phyloP scores from a whole-genome alignment of 2,113 vertebrate genomes.

The Dasypus novemcinctus region DNA sequence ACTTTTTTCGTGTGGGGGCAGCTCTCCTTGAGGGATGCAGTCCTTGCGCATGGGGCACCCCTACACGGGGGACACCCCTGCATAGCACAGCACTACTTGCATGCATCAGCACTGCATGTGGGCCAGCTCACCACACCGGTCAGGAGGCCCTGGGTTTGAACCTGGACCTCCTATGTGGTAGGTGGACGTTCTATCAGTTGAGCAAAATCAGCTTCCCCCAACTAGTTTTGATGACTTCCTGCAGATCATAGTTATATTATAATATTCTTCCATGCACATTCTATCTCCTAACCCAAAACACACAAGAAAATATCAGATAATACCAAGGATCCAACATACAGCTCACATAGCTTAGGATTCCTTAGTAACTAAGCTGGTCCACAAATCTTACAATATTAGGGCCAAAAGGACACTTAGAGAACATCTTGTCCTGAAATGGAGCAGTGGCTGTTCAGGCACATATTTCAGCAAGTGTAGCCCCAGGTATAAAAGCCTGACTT shows the following conservation, averaged over 20 bases:
- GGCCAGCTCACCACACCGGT: too few species aligned
- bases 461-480: not conserved
- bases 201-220: too few species aligned
- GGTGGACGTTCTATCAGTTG: too few species aligned
- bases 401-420: not conserved
- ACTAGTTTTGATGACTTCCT: not conserved
- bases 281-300: not conserved
- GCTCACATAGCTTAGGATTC: not conserved
- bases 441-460: rapidly evolving
- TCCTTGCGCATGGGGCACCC: too few species aligned
- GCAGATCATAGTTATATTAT: not conserved
- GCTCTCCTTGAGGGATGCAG: too few species aligned
- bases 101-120: too few species aligned
- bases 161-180: too few species aligned
- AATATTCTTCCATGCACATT: not conserved
- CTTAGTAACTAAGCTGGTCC: not conserved
- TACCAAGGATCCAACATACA: not conserved
- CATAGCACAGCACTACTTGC: too few species aligned
- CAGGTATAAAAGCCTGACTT: not conserved
- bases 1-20: too few species aligned
- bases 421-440: not conserved
- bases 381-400: not conserved
- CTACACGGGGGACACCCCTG: too few species aligned
- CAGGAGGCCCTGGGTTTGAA: too few species aligned
- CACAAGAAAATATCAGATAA: not conserved